Conservation (phyloP, 2,797 vertebrate species). For the Clarias laeviceps region DNA sequence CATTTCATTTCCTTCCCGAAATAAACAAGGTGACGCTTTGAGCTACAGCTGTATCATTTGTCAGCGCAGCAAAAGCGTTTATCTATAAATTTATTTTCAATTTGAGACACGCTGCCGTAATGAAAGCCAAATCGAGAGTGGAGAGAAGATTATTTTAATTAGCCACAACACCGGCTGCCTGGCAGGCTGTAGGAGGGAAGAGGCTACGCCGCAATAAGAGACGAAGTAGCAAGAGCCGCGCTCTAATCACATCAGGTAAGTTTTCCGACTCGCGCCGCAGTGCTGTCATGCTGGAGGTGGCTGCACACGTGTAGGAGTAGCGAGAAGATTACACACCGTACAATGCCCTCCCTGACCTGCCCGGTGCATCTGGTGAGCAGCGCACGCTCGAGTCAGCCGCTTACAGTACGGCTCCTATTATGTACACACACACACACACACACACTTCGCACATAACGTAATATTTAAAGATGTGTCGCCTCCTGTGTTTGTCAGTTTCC, state of each 20-base stretch:
- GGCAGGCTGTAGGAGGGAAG: constrained; percentile 69
- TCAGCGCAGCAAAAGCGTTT: constrained; percentile 74
- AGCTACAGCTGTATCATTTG: constrained; percentile 77
- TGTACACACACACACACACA: too few relatives aligned
- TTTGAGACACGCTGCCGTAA: constrained; percentile 77
- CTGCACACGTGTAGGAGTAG: constrained; percentile 7
- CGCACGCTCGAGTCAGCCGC: background rate
- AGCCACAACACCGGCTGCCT: constrained; percentile 69
- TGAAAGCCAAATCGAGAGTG: constrained; percentile 78
- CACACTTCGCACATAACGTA: background rate
- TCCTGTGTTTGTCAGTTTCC: background rate
- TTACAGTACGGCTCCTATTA: background rate
- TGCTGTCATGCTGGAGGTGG: constrained; percentile 12
- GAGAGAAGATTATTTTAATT: constrained; percentile 82
- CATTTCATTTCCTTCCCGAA: constrained; percentile 76
- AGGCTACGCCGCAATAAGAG: constrained; percentile 71
- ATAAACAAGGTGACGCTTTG: constrained; percentile 78
- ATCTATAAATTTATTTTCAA: constrained; percentile 83
- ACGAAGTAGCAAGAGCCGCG: constrained; percentile 67
- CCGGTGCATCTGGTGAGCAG: background rate
- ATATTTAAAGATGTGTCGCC: background rate
- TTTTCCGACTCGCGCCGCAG: constrained; percentile 46
- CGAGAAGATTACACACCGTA: constrained; percentile 36
- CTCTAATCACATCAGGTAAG: constrained; percentile 69
- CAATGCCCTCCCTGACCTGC: constrained; percentile 44